Conservation (phyloP, 2,797 vertebrate species). For the Gadopsis marmoratus region DNA sequence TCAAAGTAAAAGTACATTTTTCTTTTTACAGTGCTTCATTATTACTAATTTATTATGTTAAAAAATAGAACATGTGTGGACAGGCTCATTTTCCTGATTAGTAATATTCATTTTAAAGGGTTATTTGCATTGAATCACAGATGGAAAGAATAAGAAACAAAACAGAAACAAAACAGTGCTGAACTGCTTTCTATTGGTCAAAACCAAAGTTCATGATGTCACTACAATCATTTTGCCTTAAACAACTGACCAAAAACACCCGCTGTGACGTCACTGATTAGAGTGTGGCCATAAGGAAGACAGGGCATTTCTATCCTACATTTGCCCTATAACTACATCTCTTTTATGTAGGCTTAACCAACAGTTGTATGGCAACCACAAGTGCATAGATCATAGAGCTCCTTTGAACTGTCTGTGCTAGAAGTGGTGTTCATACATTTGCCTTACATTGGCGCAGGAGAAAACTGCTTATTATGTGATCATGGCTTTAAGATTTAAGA, state of each 20-base stretch:
- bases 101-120: neutral
- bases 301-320: neutral
- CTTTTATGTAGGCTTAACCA: slow-evolving; percentile 30
- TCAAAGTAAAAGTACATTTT: neutral
- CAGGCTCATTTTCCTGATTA: neutral
- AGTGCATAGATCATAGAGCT: slow-evolving; percentile 30
- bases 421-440: slow-evolving; percentile 12
- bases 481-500: slow-evolving; percentile 27
- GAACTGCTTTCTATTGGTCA: neutral
- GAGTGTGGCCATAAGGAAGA: neutral
- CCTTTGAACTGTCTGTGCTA: slow-evolving; percentile 27
- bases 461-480: slow-evolving; percentile 43
- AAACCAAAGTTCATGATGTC: neutral
- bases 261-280: slow-evolving; percentile 2
- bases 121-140: neutral
- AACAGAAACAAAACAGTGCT: neutral
- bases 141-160: neutral
- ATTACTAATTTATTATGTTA: neutral
- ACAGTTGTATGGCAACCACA: slow-evolving; percentile 31
- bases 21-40: neutral
- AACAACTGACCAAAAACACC: neutral
- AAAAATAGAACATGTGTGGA: neutral
- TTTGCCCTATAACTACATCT: slow-evolving; percentile 22
- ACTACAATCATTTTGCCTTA: neutral
- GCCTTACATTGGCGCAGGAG: neutral